Evolutionary conservation across 1,140 invertebrate species (phyloP), one percentile per base, ranked within the genome.

Genomic region (Lepidurus apus): DNA sequence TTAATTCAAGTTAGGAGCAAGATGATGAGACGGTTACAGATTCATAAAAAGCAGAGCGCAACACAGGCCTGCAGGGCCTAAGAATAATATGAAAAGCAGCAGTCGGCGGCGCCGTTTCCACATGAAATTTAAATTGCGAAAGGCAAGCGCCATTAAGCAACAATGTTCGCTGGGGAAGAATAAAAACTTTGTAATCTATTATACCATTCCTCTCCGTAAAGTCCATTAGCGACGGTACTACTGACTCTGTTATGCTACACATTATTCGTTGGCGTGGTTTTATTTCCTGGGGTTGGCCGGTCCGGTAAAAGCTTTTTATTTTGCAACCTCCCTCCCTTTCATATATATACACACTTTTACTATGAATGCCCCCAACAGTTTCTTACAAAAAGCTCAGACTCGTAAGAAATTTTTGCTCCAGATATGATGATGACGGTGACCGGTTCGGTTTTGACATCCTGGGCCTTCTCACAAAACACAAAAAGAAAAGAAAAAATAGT

Each of bases 101-200:
- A 65, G 53, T 65, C 53, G n/a, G n/a, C 53, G 53, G 53, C n/a
- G 53, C 53, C 53, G 53, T 65, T 65, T 65, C 53, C 53, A 65
- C 53, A 21, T 65, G 53, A 65, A 65, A 65, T 65, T 65, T 65
- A 65, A 65, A 65, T 65, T 65, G 53, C 53, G n/a, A 65, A 65
- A 65, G 53, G 53, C 53, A 65, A 65, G 53, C 53, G 53, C 53
- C 53, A 65, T 65, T 65, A 65, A 65, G 53, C 53, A 65, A 65
- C 53, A 65, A 65, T 65, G 53, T 65, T 65, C 17, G 17, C 13
- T 9, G 53, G 9, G 53, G 9, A 13, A 17, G 53, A 65, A 65
- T 65, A 65, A 65, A 65, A 65, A 65, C 53, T 65, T 34, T 65
- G 21, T 65, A 65, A 65, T 65, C 53, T 65, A 65, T 65, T 65